Base-by-base conservation (phyloP, 2,888 invertebrate genomes). In the Ophioninae sp. region DNA sequence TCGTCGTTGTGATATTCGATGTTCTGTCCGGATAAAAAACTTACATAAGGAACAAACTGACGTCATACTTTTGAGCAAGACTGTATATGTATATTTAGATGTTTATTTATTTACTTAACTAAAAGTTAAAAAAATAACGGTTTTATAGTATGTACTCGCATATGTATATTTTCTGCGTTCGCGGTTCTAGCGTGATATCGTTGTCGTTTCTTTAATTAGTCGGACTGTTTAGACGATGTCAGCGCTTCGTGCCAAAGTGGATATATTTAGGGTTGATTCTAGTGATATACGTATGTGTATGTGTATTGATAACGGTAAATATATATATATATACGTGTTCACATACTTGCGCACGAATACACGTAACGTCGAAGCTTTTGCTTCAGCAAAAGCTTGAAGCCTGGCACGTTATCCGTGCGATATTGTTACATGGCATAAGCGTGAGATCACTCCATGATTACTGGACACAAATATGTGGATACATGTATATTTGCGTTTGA, bases 131-230 rank as follows among this genome's bases (percentile, higher is more conserved):
- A 30, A 30, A 30, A 30, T 3, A 3, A 30, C 30, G 3, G 3
- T 30, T 30, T 30, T 30, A 3, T n/a, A n/a, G n/a, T n/a, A n/a
- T 30, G 1, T 30, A 30, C 3, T 30, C 30, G 3, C 30, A 44
- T 44, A 44, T 44, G 13, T 8, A 50, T 50, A 50, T 50, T 50
- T 5, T 50, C 2, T 50, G 56, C 20, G 50, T 30, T n/a, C 50
- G 67, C 70, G 65, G 78, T 61, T 75, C 62, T 67, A 67, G 57
- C 76, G 75, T 73, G 68, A 59, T 37, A 65, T 57, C 81, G 79
- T 67, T 62, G 68, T 86, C 87, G 87, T 88, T 85, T 89, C 89
- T 89, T 90, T 89, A 90, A 89, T 90, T 89, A 90, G 88, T 87
- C 86, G 87, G 88, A 89, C 73, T 89, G 88, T 89, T 89, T 88